Evolutionary conservation across 1,140 invertebrate species (phyloP).

Genomic region (Drosophila sproati): DNA sequence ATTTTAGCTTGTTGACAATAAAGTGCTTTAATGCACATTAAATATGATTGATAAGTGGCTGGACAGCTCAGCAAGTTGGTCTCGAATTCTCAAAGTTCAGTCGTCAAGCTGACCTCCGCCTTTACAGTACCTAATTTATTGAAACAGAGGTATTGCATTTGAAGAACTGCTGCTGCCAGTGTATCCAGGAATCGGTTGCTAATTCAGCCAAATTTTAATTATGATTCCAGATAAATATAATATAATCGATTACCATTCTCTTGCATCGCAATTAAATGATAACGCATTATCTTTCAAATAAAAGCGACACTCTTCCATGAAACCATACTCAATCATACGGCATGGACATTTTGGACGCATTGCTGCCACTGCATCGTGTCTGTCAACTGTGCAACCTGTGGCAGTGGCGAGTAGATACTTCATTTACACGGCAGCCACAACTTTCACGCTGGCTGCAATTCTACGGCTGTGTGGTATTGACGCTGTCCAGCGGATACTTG

Average conservation of each 20-base stretch:
- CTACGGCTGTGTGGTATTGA: conserved; percentile 54
- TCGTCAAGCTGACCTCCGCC: background rate
- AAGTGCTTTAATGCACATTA: conserved; percentile 54
- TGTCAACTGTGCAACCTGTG: conserved; percentile 60
- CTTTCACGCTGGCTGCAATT: conserved; percentile 58
- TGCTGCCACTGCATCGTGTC: conserved; percentile 50
- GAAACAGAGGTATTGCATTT: background rate
- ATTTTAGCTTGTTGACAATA: conserved; percentile 27
- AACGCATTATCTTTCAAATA: conserved; percentile 30
- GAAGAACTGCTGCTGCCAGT: background rate
- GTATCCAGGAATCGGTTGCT: too few species aligned
- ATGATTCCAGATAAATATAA: background rate
- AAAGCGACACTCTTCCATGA: background rate
- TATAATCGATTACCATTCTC: conserved; percentile 13
- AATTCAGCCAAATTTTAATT: background rate
- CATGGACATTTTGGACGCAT: conserved; percentile 66
- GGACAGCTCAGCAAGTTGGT: background rate
- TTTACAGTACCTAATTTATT: background rate
- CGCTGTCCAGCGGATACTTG: conserved; percentile 34
- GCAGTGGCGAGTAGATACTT: conserved; percentile 51
- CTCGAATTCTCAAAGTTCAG: background rate
- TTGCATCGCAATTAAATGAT: conserved; percentile 31
- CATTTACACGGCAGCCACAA: conserved; percentile 17
- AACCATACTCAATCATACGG: background rate
- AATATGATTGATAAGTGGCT: conserved; percentile 62